Evolutionary conservation across 2,888 invertebrate genomes (phyloP).

Genomic region (Thumatha senex): DNA sequence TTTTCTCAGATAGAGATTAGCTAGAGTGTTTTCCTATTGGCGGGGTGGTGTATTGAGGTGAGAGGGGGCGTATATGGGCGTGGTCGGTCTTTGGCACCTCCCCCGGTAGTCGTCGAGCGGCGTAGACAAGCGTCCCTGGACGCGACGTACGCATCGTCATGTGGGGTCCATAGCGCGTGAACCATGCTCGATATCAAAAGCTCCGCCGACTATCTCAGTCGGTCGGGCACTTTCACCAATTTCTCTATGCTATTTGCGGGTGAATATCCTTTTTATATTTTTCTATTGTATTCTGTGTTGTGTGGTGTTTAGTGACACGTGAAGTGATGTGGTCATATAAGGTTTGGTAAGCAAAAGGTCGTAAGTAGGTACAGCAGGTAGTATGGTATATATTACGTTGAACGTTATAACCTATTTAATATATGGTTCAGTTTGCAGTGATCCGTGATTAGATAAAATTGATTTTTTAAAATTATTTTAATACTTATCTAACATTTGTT

Average conservation of each 20-base stretch:
- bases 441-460: too few species aligned
- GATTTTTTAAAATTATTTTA: too few species aligned
- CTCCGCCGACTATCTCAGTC: slow-evolving; percentile 94
- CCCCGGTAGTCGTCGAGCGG: slow-evolving; percentile 15
- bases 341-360: slow-evolving; percentile 30
- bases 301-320: slow-evolving; percentile 50
- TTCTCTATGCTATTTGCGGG: slow-evolving; percentile 98
- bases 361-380: slow-evolving; percentile 44
- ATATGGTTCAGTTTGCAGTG: too few species aligned
- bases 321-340: slow-evolving; percentile 34
- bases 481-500: too few species aligned
- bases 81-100: slow-evolving; percentile 48
- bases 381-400: background rate
- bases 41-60: slow-evolving; percentile 58
- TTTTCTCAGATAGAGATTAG: slow-evolving; percentile 83
- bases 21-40: slow-evolving; percentile 75
- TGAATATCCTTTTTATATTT: slow-evolving; percentile 73
- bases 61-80: slow-evolving; percentile 55
- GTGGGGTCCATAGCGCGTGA: slow-evolving; percentile 59
- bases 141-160: slow-evolving; percentile 59
- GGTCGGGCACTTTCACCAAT: slow-evolving; percentile 96
- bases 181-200: slow-evolving; percentile 96
- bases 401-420: background rate
- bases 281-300: slow-evolving; percentile 39
- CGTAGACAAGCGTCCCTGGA: slow-evolving; percentile 20